These are phyloP conservation scores for Drosophila ogumai DNA, from an alignment of 1,140 invertebrate genomes.

Conservation along the genomic window DNA sequence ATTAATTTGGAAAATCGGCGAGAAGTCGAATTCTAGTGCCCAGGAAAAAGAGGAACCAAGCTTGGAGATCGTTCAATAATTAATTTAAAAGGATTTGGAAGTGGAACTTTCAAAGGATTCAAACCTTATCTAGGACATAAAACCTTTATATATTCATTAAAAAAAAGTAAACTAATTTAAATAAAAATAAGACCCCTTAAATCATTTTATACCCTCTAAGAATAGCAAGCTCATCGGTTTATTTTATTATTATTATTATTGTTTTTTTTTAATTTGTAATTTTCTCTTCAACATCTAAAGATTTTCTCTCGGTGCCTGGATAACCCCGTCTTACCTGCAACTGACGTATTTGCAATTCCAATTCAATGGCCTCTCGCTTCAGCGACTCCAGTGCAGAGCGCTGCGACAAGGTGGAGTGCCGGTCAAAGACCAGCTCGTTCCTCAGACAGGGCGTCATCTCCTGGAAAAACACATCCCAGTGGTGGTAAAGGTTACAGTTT, in stretches of 20 bases:
- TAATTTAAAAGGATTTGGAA: not conserved
- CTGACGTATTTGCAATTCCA: constrained; percentile 94
- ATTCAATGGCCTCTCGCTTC: constrained; percentile 91
- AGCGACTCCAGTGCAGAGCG: constrained; percentile 91
- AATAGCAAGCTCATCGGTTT: not conserved
- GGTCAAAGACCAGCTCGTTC: constrained; percentile 93
- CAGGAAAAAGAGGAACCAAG: constrained; percentile 16
- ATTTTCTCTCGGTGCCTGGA: not conserved
- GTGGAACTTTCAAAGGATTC: too few species aligned
- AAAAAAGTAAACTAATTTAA: not conserved
- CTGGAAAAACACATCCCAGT: constrained; percentile 71
- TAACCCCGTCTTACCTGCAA: constrained; percentile 86
- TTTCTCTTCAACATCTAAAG: too few species aligned
- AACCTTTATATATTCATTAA: not conserved
- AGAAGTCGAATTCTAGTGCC: not conserved
- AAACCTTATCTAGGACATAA: too few species aligned
- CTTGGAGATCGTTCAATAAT: not conserved
- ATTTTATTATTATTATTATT: too few species aligned
- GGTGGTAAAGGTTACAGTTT: not conserved
- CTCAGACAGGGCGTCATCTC: constrained; percentile 89
- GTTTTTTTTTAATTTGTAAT: too few species aligned
- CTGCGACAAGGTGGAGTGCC: constrained; percentile 90
- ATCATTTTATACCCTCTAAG: not conserved
- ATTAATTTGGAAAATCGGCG: constrained; percentile 23
- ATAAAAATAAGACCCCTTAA: not conserved